Evolutionary conservation across 1,140 invertebrate species (phyloP).

Genomic region (Brachionus rotundiformis): DNA sequence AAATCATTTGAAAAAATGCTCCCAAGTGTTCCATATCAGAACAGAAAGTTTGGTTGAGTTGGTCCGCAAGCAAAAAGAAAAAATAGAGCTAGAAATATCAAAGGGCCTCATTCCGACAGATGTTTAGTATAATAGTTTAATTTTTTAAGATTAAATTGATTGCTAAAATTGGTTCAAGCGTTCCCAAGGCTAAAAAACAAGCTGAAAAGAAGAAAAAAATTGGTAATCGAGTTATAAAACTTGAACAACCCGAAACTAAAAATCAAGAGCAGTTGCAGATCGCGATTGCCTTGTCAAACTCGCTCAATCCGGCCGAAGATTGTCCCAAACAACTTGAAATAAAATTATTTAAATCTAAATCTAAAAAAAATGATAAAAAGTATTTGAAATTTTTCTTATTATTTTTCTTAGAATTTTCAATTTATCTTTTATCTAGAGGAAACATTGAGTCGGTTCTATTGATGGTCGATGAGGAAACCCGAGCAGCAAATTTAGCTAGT

Average conservation of each 20-base stretch:
- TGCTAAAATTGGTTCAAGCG: neutral
- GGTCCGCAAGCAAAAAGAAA: constrained; percentile 40
- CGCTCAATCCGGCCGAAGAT: constrained; percentile 21
- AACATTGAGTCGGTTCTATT: neutral
- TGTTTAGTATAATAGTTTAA: constrained; percentile 40
- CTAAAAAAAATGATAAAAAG: constrained; percentile 27
- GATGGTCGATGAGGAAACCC: neutral
- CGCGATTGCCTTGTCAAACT: constrained; percentile 41
- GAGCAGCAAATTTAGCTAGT: neutral
- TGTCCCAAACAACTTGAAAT: constrained; percentile 29
- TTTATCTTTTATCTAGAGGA: neutral
- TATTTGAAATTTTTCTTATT: neutral
- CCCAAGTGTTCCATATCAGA: constrained; percentile 37
- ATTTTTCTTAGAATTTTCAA: neutral
- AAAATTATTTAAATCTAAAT: constrained; percentile 12
- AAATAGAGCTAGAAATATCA: constrained; percentile 36
- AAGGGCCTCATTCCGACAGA: constrained; percentile 38
- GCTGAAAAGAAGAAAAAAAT: constrained; percentile 25
- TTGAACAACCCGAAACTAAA: constrained; percentile 23
- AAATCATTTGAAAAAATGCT: constrained; percentile 49
- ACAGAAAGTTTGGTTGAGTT: constrained; percentile 46
- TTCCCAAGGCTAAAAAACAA: constrained; percentile 17
- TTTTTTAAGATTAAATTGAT: neutral
- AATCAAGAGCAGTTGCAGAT: constrained; percentile 33
- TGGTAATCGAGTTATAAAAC: constrained; percentile 27